These are phyloP conservation scores for Halocynthia aurantium DNA, from an alignment of 23 tunicate species.

Conservation along the genomic window DNA sequence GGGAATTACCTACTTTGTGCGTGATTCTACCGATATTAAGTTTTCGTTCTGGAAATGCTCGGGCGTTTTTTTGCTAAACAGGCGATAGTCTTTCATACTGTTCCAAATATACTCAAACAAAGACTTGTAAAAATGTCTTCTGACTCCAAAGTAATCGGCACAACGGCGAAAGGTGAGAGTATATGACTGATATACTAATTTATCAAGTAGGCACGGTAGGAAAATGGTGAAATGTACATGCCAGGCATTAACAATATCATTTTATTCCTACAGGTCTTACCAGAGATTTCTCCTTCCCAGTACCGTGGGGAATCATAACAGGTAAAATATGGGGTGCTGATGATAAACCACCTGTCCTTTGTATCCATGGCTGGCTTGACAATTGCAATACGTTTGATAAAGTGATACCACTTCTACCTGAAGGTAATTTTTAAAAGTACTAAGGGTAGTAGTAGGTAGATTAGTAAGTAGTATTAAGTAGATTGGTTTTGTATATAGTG, in stretches of 20 bases:
- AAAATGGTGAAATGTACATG: too few relatives aligned
- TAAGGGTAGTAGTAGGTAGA: background rate
- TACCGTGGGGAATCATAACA: conserved; percentile 55
- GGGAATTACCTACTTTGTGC: background rate
- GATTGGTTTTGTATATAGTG: background rate
- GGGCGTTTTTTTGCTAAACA: too few relatives aligned
- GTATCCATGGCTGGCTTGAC: conserved; percentile 81
- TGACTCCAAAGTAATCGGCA: too few relatives aligned
- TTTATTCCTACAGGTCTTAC: conserved; percentile 31
- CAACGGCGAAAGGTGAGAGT: too few relatives aligned
- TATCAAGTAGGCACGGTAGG: too few relatives aligned
- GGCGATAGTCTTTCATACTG: too few relatives aligned
- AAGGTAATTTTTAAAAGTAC: conserved; percentile 25
- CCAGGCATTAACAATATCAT: background rate
- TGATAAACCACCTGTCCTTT: conserved; percentile 38
- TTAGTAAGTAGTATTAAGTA: background rate
- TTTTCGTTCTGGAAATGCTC: too few relatives aligned
- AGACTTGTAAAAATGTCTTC: too few relatives aligned
- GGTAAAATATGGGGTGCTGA: conserved; percentile 39
- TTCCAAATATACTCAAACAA: too few relatives aligned
- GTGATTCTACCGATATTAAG: background rate
- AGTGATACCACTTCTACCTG: conserved; percentile 33
- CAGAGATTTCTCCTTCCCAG: conserved; percentile 32
- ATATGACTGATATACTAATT: too few relatives aligned
- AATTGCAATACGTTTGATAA: conserved; percentile 60